A percentile compares a stretch with the other conserved stretches of the same genome.
Conservation (phyloP, 2,113 vertebrate species). For the Apus apus region DNA sequence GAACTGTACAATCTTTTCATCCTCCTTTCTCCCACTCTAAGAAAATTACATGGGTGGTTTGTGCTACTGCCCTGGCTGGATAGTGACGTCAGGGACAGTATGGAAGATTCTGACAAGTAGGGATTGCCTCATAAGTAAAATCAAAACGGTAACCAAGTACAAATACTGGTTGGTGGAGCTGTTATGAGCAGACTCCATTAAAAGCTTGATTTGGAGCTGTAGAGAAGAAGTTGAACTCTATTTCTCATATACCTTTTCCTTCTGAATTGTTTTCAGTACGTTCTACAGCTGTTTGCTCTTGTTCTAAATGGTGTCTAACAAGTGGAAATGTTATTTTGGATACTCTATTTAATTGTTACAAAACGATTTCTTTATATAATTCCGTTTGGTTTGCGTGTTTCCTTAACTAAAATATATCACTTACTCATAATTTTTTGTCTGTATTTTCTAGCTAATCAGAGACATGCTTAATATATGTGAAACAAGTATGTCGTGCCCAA, state of each 20-base stretch:
- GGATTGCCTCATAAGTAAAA: neutral
- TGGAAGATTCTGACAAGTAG: neutral
- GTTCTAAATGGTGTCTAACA: neutral
- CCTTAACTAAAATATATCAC: neutral
- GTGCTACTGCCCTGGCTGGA: neutral
- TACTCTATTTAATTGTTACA: neutral
- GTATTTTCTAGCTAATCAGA: slow-evolving; percentile 79
- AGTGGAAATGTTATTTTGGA: neutral
- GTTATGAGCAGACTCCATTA: neutral
- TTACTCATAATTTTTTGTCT: neutral
- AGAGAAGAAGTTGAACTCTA: neutral
- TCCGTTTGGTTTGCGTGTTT: neutral
- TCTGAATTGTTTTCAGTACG: neutral
- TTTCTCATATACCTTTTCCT: neutral
- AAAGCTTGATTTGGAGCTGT: neutral
- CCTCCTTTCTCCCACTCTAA: neutral
- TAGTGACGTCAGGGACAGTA: neutral
- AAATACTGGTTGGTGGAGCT: neutral
- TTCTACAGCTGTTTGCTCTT: neutral
- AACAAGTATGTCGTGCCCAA: slow-evolving; percentile 71
- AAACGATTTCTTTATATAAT: neutral
- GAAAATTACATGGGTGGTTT: neutral
- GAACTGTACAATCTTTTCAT: neutral
- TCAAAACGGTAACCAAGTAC: neutral
- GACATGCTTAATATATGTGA: slow-evolving; percentile 84